Evolutionary conservation across 1,140 invertebrate genomes (phyloP).

Genomic region (Hyposmocoma kahamanoa): DNA sequence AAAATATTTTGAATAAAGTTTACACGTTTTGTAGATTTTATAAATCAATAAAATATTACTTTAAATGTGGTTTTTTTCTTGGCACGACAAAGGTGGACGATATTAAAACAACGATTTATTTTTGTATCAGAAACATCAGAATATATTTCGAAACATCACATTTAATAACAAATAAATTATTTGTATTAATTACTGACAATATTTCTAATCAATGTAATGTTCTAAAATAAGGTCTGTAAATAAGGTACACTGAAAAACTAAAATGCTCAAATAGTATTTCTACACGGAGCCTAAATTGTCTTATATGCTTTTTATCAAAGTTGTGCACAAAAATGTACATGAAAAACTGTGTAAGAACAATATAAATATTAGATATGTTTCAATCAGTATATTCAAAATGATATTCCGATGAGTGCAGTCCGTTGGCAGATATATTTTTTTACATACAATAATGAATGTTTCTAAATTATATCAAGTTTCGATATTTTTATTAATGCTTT

Average conservation of each 20-base stretch:
- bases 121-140: conserved; percentile 68
- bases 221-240: neutral
- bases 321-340: conserved; percentile 32
- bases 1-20: too few species aligned
- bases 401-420: conserved; percentile 29
- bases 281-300: conserved; percentile 10
- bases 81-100: too few species aligned
- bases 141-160: conserved; percentile 68
- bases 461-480: neutral
- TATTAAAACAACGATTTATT: conserved; percentile 32
- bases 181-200: conserved; percentile 4
- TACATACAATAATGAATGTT: conserved; percentile 6
- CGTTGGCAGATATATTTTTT: conserved; percentile 11
- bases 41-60: neutral
- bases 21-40: neutral
- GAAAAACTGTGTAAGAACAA: conserved; percentile 34
- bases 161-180: conserved; percentile 39
- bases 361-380: conserved; percentile 32
- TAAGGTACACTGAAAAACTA: neutral
- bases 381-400: conserved; percentile 26
- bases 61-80: too few species aligned
- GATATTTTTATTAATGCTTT: neutral
- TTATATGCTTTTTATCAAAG: conserved; percentile 16
- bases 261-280: neutral
- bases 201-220: neutral